Base-by-base conservation (phyloP, 2,888 invertebrate species). In the Ferdinandea cuprea region DNA sequence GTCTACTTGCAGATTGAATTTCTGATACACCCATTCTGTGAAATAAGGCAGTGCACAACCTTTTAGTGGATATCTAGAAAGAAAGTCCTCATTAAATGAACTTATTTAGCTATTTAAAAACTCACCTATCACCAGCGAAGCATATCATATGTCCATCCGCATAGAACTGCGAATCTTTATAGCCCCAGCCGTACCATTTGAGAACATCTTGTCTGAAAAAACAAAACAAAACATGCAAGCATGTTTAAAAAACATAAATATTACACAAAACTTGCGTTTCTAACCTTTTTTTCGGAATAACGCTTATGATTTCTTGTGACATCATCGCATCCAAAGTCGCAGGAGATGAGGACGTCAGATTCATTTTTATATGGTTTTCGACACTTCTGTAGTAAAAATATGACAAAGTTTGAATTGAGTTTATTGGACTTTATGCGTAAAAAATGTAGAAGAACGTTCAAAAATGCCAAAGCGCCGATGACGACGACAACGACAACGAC, bases 141-240 rank as follows among this genome's bases (percentile, higher is more conserved):
- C 93, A 93, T 54, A 93, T 91, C 3, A 92, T 92, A 81, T 93
- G 92, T 72, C 94, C 92, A 86, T 94, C 93, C 5, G 96, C 89
- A 61, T 93, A 91, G 91, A 99, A 99, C 91, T 94, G 94, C 0
- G 98, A 97, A 91, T 99, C 99, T 85, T 95, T 96, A 92, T 99
- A 99, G n/a, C 99, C 99, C 99, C 99, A 99, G 19, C 99, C 99
- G 92, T 99, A 98, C 99, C 99, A 99, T 92, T 98, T 99, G 59
- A 99, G 92, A 35, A 97, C 91, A 65, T 98, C 95, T 91, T 98
- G 97, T 88, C 98, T 98, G 92, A 72, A 92, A 92, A 72, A 69
- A 69, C 86, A 71, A 81, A 17, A 8, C 44, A 13, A 35, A 15
- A 54, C 5, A 28, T 25, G 25, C 25, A 25, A 25, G 5, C 25